phyloP scores from a whole-genome alignment of 1,140 invertebrate genomes.

The Bombus turneri region DNA sequence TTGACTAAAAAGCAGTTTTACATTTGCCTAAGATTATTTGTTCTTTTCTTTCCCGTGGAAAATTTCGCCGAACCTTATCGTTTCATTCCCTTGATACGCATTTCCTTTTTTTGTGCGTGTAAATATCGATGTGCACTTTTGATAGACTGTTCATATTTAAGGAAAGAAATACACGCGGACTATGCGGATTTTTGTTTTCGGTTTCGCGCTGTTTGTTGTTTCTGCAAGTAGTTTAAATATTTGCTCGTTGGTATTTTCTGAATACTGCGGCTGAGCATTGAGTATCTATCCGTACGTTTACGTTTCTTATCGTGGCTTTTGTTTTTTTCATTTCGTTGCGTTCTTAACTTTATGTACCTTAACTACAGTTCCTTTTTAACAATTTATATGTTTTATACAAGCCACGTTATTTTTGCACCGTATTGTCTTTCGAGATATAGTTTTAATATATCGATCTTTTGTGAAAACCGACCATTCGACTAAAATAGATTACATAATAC shows the following conservation, averaged over 20 bases:
- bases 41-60: too few species aligned
- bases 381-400: neutral
- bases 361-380: neutral
- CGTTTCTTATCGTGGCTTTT: neutral
- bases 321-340: neutral
- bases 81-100: neutral
- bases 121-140: neutral
- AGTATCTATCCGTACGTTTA: neutral
- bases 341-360: neutral
- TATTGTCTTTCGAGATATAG: too few species aligned
- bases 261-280: neutral
- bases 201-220: neutral
- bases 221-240: neutral
- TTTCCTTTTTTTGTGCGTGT: neutral
- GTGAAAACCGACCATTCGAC: too few species aligned
- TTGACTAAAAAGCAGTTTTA: too few species aligned
- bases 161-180: neutral
- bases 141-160: neutral
- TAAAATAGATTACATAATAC: too few species aligned
- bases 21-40: neutral
- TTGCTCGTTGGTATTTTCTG: neutral
- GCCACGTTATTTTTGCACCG: neutral
- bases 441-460: too few species aligned
- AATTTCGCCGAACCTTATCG: neutral
- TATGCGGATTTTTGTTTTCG: neutral